Conservation (phyloP, 2,888 invertebrate genomes). For the Oeneis ivallda region DNA sequence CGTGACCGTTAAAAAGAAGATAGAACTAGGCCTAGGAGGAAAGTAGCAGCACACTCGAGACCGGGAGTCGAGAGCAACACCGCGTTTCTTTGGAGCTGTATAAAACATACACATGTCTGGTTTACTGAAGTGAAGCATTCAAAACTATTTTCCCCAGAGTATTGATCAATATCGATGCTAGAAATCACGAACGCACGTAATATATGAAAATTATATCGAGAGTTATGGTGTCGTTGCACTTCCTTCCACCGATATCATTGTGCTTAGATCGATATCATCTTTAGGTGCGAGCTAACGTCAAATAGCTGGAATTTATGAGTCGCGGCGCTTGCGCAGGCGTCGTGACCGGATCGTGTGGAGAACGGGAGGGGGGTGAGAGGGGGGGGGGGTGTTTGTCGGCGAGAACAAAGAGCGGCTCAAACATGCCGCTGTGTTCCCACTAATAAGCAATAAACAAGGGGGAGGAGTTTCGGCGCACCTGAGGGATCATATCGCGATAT, state of each 20-base stretch:
- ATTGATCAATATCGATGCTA: constrained; percentile 16
- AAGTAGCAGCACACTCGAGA: too few relatives aligned
- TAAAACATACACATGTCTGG: background rate
- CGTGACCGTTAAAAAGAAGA: too few relatives aligned
- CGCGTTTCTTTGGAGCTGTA: too few relatives aligned
- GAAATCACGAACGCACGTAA: constrained; percentile 21
- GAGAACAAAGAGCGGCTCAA: constrained; percentile 79
- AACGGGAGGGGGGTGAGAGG: constrained; percentile 45
- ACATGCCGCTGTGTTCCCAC: constrained; percentile 75
- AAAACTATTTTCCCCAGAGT: constrained; percentile 9
- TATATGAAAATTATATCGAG: constrained; percentile 40
- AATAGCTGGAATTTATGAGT: constrained; percentile 79
- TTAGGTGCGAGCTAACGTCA: constrained; percentile 69
- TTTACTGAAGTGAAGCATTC: constrained; percentile 5
- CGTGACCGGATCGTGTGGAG: constrained; percentile 62
- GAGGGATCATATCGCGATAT: constrained; percentile 74
- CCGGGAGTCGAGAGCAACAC: too few relatives aligned
- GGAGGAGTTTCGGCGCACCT: constrained; percentile 77
- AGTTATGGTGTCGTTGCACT: constrained; percentile 59
- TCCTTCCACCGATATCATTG: constrained; percentile 74
- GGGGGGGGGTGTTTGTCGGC: constrained; percentile 58
- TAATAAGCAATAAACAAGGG: constrained; percentile 83
- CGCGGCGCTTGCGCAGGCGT: constrained; percentile 70
- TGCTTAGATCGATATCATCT: constrained; percentile 74
- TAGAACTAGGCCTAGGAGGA: too few relatives aligned